These are phyloP conservation scores for Octopus sinensis DNA, from an alignment of 1,140 invertebrate species.

Conservation along the genomic window DNA sequence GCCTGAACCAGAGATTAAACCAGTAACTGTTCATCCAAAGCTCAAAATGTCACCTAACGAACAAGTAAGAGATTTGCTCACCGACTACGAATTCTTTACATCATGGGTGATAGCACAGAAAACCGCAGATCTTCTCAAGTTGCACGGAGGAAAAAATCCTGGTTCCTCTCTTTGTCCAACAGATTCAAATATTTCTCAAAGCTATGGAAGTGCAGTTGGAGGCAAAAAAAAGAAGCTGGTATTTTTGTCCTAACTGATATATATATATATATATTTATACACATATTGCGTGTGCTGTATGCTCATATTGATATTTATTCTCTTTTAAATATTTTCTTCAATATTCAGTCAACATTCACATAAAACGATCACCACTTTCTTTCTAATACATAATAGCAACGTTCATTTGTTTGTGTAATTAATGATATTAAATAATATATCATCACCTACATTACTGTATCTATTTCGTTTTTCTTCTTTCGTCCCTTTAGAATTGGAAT, in stretches of 20 bases:
- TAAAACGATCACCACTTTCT: too few species aligned
- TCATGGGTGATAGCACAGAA: slow-evolving; percentile 29
- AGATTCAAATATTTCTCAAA: neutral
- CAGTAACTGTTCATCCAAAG: slow-evolving; percentile 1
- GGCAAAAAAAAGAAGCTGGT: neutral
- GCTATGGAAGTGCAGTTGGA: neutral
- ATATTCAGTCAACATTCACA: too few species aligned
- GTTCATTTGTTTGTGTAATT: too few species aligned
- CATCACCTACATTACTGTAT: too few species aligned
- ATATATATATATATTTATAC: too few species aligned
- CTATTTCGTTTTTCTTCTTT: too few species aligned
- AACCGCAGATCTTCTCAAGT: slow-evolving; percentile 23
- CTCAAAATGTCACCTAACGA: slow-evolving; percentile 6
- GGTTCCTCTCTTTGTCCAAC: neutral
- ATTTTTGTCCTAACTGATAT: neutral
- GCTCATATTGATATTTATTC: too few species aligned
- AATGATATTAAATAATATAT: too few species aligned
- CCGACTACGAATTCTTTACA: slow-evolving; percentile 27
- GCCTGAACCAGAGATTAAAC: neutral
- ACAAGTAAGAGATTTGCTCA: slow-evolving; percentile 23
- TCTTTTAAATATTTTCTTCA: too few species aligned
- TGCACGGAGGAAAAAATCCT: neutral
- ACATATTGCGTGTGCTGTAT: too few species aligned
- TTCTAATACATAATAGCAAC: too few species aligned
- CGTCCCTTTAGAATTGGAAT: too few species aligned